Evolutionary conservation across 2,888 invertebrate species (phyloP), one percentile per base, ranked within the genome.

Genomic region (Leptinotarsa juncta): DNA sequence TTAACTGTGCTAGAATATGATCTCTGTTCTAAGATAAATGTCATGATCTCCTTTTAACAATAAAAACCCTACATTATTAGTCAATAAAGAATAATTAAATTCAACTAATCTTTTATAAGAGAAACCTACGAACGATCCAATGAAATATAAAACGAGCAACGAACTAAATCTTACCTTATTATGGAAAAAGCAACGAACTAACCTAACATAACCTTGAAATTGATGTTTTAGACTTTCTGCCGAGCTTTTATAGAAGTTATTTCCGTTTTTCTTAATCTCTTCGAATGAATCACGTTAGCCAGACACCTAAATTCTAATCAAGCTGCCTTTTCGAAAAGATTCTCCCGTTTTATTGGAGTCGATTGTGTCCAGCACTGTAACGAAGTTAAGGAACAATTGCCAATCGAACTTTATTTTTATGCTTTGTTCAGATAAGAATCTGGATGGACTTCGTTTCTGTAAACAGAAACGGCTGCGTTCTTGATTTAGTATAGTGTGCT

Each of bases 331-430:
- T 23, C 5, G 23, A 1, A 15, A 18, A 15, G 26, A 50, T n/a
- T 70, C 62, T 32, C 18, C 32, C 3, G 23, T 70, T 70, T 70
- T 70, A 32, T 50, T 50, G 70, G 18, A 51, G 51, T 15, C 42
- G 16, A 57, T 53, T 66, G 55, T 57, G 65, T 18, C 65, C 50
- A 15, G 51, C 15, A 62, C 20, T 55, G 67, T 57, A 57, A 57
- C 49, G 67, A 49, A 55, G 55, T 67, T 66, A 50, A 72, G 48
- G 26, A 51, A 67, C 72, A 62, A 72, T 67, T 72, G 67, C 67
- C 72, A 67, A 67, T 67, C 60, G 72, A 67, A 55, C 18, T 26
- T 72, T 72, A 72, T 72, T 60, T 72, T 60, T 48, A 3, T 42
- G 10, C 42, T 68, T 42, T 65, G 51, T 65, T 65, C 32, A 51